phyloP scores from a whole-genome alignment of 2,113 vertebrate genomes.

The Cynoglossus semilaevis region DNA sequence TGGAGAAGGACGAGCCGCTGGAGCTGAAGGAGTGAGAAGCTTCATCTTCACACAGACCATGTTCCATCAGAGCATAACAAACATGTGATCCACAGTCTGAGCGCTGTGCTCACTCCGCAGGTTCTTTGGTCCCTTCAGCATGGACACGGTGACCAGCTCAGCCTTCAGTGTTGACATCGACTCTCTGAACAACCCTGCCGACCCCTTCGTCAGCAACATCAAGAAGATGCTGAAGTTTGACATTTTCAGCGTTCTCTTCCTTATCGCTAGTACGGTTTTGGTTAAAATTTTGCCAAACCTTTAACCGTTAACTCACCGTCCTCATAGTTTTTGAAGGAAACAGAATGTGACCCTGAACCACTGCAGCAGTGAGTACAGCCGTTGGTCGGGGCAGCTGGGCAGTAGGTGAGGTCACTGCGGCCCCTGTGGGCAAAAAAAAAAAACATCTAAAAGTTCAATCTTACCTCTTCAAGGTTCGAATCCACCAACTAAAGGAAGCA shows the following conservation, averaged over 20 bases:
- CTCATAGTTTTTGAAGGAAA: too few relatives aligned
- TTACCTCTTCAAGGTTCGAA: too few relatives aligned
- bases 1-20: slow-evolving; percentile 57
- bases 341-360: too few relatives aligned
- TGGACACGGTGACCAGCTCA: slow-evolving; percentile 80
- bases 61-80: background rate
- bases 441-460: too few relatives aligned
- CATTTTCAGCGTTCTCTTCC: slow-evolving; percentile 63
- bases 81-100: background rate
- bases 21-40: slow-evolving; percentile 69
- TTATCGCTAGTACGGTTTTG: slow-evolving; percentile 64
- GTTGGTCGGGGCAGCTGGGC: too few relatives aligned
- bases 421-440: too few relatives aligned
- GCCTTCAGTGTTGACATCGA: slow-evolving; percentile 80
- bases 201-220: slow-evolving; percentile 76
- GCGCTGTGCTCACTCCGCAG: slow-evolving; percentile 31
- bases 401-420: too few relatives aligned
- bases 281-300: background rate
- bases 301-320: too few relatives aligned
- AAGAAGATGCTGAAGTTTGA: slow-evolving; percentile 76
- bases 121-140: slow-evolving; percentile 69
- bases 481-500: too few relatives aligned
- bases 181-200: slow-evolving; percentile 76
- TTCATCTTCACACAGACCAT: background rate
- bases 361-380: too few relatives aligned